phyloP scores from a whole-genome alignment of 2,113 vertebrate genomes.

The Leptobrachium leishanense region DNA sequence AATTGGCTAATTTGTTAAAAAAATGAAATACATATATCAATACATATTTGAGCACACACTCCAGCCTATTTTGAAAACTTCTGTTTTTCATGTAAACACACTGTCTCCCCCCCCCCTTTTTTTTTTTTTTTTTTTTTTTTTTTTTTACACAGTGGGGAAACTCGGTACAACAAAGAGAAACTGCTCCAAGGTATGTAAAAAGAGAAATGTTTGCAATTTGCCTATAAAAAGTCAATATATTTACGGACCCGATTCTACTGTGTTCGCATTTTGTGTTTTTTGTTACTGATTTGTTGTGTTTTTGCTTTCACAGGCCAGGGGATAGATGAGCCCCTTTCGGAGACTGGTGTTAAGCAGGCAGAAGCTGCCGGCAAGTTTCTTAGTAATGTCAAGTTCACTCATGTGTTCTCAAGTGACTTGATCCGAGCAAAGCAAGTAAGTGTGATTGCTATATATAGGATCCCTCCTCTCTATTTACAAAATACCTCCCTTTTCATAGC shows the following conservation, averaged over 20 bases:
- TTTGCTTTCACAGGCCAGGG: constrained; percentile 78
- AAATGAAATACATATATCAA: too few relatives aligned
- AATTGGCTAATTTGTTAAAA: too few relatives aligned
- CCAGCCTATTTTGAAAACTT: too few relatives aligned
- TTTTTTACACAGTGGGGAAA: constrained; percentile 84
- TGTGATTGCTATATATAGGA: constrained; percentile 7
- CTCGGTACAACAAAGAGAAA: constrained; percentile 89
- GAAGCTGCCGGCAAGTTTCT: constrained; percentile 82
- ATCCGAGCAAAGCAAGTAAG: constrained; percentile 83
- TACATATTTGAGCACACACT: too few relatives aligned
- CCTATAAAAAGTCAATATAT: background rate
- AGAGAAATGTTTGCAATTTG: background rate
- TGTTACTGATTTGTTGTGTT: background rate
- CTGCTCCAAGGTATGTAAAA: constrained; percentile 85
- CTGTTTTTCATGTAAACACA: background rate
- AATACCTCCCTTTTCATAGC: too few relatives aligned
- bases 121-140: constrained; percentile 31
- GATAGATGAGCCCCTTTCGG: constrained; percentile 82
- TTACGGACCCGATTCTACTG: too few relatives aligned
- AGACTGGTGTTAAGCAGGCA: constrained; percentile 79
- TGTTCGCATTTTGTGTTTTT: background rate
- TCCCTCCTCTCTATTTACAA: too few relatives aligned
- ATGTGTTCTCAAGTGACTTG: constrained; percentile 84
- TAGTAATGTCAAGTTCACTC: constrained; percentile 75
- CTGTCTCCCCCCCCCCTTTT: background rate